Percentiles rank a stretch among this genome's conserved stretches.
These are phyloP conservation scores for Drosophila tsacasi DNA, from an alignment of 1,140 invertebrate genomes.

Conservation along the genomic window DNA sequence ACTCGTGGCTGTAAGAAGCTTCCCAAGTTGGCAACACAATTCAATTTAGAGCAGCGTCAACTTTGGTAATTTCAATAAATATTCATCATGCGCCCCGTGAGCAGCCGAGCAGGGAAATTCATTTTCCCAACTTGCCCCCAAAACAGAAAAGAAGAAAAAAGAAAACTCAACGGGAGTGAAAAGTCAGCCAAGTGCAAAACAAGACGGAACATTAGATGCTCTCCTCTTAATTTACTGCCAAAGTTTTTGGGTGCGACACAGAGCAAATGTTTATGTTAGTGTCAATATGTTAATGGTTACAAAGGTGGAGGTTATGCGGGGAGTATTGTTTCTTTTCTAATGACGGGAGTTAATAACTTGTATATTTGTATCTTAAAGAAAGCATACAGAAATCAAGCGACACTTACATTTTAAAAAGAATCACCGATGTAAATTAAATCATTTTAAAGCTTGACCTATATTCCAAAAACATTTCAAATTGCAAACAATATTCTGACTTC, in stretches of 20 bases:
- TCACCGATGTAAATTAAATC: neutral
- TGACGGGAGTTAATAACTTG: neutral
- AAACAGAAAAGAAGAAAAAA: slow-evolving; percentile 25
- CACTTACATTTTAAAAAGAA: neutral
- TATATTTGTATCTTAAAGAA: no score
- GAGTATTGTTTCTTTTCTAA: neutral
- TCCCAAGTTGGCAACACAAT: slow-evolving; percentile 82
- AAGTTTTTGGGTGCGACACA: slow-evolving; percentile 3
- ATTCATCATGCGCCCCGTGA: slow-evolving; percentile 79
- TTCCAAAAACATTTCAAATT: neutral
- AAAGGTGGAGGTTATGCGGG: neutral
- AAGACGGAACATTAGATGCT: slow-evolving; percentile 33
- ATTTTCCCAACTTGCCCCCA: slow-evolving; percentile 61
- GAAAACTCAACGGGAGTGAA: slow-evolving; percentile 14
- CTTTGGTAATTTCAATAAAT: slow-evolving; percentile 84
- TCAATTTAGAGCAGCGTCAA: slow-evolving; percentile 76
- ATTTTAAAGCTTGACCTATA: neutral
- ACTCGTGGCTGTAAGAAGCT: slow-evolving; percentile 33
- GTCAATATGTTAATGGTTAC: neutral
- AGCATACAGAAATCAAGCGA: neutral
- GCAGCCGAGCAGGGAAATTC: slow-evolving; percentile 59
- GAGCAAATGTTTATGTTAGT: slow-evolving; percentile 4
- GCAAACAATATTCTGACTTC: neutral
- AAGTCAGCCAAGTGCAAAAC: slow-evolving; percentile 4
- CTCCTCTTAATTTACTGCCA: slow-evolving; percentile 17